Evolutionary conservation across 2,888 invertebrate species (phyloP).

Genomic region (Abrostola tripartita): DNA sequence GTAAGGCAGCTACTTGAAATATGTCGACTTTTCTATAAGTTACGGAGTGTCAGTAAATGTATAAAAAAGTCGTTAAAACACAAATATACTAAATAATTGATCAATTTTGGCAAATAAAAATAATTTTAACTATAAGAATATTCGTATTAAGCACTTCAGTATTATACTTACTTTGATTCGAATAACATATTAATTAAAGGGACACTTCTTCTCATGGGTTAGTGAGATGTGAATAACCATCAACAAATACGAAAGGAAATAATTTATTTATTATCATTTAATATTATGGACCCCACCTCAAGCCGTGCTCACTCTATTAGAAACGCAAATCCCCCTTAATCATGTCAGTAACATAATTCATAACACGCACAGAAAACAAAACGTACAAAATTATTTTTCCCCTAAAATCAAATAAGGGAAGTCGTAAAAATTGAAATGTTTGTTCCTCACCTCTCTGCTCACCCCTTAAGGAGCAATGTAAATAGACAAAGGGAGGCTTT

Average conservation of each 20-base stretch:
- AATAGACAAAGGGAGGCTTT: conserved; percentile 26
- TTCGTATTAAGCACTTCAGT: too few species aligned
- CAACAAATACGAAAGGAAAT: not conserved
- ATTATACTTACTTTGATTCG: too few species aligned
- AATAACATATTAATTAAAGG: too few species aligned
- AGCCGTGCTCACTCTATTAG: not conserved
- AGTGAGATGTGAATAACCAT: too few species aligned
- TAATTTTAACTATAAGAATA: too few species aligned
- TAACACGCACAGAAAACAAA: conserved; percentile 28
- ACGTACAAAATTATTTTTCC: conserved; percentile 21
- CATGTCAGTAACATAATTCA: conserved; percentile 11
- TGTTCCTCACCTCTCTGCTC: conserved; percentile 37
- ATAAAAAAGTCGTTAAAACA: too few species aligned
- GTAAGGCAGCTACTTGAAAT: too few species aligned
- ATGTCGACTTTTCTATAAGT: too few species aligned
- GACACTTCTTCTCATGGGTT: too few species aligned
- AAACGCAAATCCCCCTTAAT: not conserved
- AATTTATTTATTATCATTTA: not conserved
- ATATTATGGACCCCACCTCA: not conserved
- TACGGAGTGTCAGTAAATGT: too few species aligned
- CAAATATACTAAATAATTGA: too few species aligned
- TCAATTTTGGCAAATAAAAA: too few species aligned
- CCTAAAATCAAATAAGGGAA: conserved; percentile 37
- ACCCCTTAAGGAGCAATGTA: conserved; percentile 34
- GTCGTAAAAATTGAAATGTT: conserved; percentile 49